Evolutionary conservation across 2,113 vertebrate genomes (phyloP), one percentile per base, ranked within the genome.

Genomic region (Corvus cornix): DNA sequence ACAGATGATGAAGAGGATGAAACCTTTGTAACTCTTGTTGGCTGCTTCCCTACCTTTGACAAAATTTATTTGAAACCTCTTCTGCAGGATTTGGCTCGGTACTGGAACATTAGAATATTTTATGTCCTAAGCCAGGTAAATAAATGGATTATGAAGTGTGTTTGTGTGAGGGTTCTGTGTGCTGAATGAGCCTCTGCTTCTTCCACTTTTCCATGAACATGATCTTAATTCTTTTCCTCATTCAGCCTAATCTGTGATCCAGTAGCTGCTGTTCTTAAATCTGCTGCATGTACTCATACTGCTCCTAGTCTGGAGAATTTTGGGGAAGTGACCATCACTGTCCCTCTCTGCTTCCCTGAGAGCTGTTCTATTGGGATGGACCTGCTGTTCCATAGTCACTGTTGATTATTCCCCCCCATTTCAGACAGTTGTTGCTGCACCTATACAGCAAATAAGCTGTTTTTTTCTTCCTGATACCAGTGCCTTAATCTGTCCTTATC

Each of bases 121-220:
- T 98, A 98, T 3, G 67, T 98, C n/a, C 96, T 98, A 58, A 98
- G 98, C 93, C 97, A 98, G 98, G 98, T 98, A 89, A 98, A 23
- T 78, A 48, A 56, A 43, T 48, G 41, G 46, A 17, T 63, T 63
- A 19, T 28, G 63, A 74, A 70, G 12, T 3, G 1, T 18, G 7
- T 66, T 74, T 33, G 8, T 70, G 48, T 67, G 62, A 72, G 41
- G 28, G 26, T 64, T 84, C 33, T 76, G 33, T 73, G 73, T 75
- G 39, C 27, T 89, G 76, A 21, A 17, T 55, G 64, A 72, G 41
- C 53, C 53, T 73, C 62, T 89, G 58, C 51, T 31, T 69, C n/a
- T 53, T 63, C 52, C 72, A 51, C 13, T 55, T 86, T 73, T 85
- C 49, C 7, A 4, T 46, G 11, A 87, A 30, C 7, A 1, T 64